Evolutionary conservation across 1,140 invertebrate genomes (phyloP), one percentile per base, ranked within the genome.

Genomic region (Drosophila suzukii): DNA sequence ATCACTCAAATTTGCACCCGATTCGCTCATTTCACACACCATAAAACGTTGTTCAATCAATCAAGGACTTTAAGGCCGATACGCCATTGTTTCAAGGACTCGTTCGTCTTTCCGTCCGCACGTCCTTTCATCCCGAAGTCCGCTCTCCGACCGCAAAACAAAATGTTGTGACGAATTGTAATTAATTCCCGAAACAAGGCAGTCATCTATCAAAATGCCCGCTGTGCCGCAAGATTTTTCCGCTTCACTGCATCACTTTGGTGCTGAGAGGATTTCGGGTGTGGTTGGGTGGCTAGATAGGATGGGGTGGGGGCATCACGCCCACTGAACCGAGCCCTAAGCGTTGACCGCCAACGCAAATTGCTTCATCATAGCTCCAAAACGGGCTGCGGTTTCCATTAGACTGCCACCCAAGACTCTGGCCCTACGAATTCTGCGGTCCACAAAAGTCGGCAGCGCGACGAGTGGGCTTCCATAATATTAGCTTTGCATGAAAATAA

Each of bases 101-200:
- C 32, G 43, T 66, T 41, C 78, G 32, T 34, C 53, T 13, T 11
- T 61, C 15, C 15, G 36, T 62, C 38, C 53, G 43, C 41, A 32
- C 36, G 44, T 54, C 47, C 41, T 46, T 39, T 43, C 30, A 39
- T 38, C 13, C 51, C 46, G 60, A 15, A 51, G 68, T 75, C 60
- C 82, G 55, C 55, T 62, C 57, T 50, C 75, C 73, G 57, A 70
- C 81, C 84, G 80, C 84, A 89, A 89, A 84, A 81, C 85, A 89
- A 89, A 88, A 92, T 91, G 80, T 78, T 80, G 78, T 92, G 91
- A 86, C 79, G 85, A 92, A 90, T 91, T 91, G 88, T 92, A 91
- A 92, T 92, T 92, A 92, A 92, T 92, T 92, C 76, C 84, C 78
- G 88, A 89, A 89, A 89, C 75, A 90, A 83, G 81, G 86, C 75